Conservation (phyloP, 2,797 vertebrate species). For the Thalassophryne amazonica region DNA sequence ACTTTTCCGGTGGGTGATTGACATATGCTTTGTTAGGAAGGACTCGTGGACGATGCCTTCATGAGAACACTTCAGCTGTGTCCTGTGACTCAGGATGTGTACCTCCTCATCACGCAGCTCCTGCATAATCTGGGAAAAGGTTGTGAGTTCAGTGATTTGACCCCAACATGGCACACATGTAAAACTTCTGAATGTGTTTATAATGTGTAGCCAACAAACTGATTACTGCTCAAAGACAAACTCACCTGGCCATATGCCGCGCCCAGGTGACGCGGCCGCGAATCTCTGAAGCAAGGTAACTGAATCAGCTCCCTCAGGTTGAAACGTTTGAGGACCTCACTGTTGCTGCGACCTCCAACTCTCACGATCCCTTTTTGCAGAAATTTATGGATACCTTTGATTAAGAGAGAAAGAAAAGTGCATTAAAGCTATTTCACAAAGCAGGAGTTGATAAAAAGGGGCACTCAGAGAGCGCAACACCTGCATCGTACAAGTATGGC, state of each 20-base stretch:
- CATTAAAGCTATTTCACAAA: background rate
- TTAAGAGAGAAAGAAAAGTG: constrained; percentile 14
- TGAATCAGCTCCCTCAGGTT: constrained; percentile 81
- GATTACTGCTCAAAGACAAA: background rate
- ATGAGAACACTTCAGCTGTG: constrained; percentile 75
- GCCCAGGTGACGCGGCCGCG: constrained; percentile 68
- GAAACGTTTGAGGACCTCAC: constrained; percentile 82
- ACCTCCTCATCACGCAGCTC: constrained; percentile 70
- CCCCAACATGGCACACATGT: background rate
- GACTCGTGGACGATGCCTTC: constrained; percentile 77
- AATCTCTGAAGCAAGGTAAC: constrained; percentile 30
- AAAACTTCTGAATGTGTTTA: background rate
- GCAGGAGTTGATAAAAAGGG: background rate
- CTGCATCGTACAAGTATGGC: too few species aligned
- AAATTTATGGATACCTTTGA: constrained; percentile 84
- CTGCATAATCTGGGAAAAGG: constrained; percentile 66
- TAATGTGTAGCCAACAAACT: too few species aligned
- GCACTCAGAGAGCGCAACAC: too few species aligned
- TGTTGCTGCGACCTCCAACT: constrained; percentile 90
- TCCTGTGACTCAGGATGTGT: constrained; percentile 48
- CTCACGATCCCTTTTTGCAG: constrained; percentile 81
- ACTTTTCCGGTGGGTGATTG: constrained; percentile 76
- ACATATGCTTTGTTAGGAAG: constrained; percentile 74
- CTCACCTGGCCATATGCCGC: constrained; percentile 76
- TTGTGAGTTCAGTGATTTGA: background rate